Evolutionary conservation across 2,113 vertebrate species (phyloP), one percentile per base, ranked within the genome.

Genomic region (Poeciliopsis retropinna): DNA sequence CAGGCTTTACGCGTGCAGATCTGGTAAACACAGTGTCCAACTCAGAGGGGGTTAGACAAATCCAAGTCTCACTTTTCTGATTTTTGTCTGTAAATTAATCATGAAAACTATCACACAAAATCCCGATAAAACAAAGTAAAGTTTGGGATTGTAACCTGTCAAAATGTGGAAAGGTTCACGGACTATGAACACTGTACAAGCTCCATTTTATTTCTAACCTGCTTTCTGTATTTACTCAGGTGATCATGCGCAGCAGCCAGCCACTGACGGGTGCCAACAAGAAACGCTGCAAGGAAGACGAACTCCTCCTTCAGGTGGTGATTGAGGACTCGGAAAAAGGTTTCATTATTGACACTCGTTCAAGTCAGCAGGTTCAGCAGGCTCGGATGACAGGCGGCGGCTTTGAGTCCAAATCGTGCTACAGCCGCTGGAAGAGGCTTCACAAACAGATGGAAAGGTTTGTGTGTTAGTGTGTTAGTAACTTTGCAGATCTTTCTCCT

Each of bases 391-490:
- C 78, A 0, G 95, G 95, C 0, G 95, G 96, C 0, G 96, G 96
- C 62, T 96, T 94, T 0, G 95, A 97, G 88, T 93, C 94, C 68
- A 96, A 96, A 68, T 88, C 94, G 1, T 88, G 17, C 75, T 97
- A 96, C 71, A 90, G 70, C 0, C 32, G 37, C 67, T 97, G 97
- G 96, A 95, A 92, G 84, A 83, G 93, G 73, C 89, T 97, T 15
- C 95, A 96, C 82, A 89, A 91, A 22, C 87, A 95, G 28, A 91
- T 97, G 93, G 95, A 97, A 60, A 96, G 94, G 96, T 96, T 41
- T 31, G 80, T 73, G 39, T 25, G 47, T 30, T 0, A 1, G 60
- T 37, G 5, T 22, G 12, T 2, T 3, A 60, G 69, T 67, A 29
- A 37, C 64, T 34, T 44, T 27, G 10, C 41, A 31, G 27, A 64